These are phyloP conservation scores for Episyrphus balteatus DNA, from an alignment of 1,140 invertebrate genomes.

Conservation along the genomic window DNA sequence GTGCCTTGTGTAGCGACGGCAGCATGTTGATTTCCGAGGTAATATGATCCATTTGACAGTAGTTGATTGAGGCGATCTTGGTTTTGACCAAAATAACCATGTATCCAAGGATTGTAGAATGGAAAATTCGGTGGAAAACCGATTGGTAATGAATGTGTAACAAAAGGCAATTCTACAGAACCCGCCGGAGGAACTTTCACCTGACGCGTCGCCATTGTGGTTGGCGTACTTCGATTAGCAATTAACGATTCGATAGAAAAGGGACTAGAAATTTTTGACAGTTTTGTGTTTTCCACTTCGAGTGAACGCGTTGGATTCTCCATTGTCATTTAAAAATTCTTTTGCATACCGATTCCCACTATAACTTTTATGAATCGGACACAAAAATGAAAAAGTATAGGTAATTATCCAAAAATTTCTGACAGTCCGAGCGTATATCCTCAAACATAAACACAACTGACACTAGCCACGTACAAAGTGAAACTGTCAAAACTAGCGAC, in stretches of 20 bases:
- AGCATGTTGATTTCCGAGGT: neutral
- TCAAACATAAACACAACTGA: too few species aligned
- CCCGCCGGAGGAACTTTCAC: neutral
- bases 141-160: neutral
- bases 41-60: conserved; percentile 24
- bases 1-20: neutral
- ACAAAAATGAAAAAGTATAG: too few species aligned
- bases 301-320: too few species aligned
- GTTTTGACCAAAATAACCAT: conserved; percentile 33
- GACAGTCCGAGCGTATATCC: too few species aligned
- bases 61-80: conserved; percentile 30
- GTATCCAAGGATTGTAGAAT: conserved; percentile 35
- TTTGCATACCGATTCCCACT: too few species aligned
- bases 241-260: conserved; percentile 36
- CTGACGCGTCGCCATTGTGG: conserved; percentile 7
- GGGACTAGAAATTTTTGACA: conserved; percentile 27
- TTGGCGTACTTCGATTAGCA: conserved; percentile 13
- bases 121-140: conserved; percentile 20
- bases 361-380: too few species aligned
- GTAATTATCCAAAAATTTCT: too few species aligned
- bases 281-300: conserved; percentile 6
- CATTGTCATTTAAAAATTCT: too few species aligned
- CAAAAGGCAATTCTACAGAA: neutral
- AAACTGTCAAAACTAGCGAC: too few species aligned
- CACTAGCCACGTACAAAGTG: too few species aligned